A percentile compares a stretch with the other conserved stretches of the same genome.
Evolutionary conservation across 2,113 vertebrate genomes (phyloP).

Genomic region (Muntiacus reevesi): DNA sequence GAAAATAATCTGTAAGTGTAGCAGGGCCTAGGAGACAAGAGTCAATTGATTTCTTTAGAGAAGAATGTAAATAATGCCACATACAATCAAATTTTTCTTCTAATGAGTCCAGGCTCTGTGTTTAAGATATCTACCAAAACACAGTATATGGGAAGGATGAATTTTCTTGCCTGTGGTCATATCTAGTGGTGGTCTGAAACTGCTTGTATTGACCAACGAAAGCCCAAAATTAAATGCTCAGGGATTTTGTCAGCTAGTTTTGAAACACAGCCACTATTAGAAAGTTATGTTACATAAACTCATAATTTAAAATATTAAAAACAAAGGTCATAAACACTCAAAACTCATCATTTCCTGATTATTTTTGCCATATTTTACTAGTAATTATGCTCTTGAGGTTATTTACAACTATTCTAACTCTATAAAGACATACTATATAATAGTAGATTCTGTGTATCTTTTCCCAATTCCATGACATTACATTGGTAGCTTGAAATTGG

Average conservation of each 20-base stretch:
- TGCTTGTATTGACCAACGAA: background rate
- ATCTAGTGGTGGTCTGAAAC: background rate
- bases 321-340: background rate
- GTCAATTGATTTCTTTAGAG: background rate
- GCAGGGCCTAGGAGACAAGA: background rate
- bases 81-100: background rate
- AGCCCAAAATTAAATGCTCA: background rate
- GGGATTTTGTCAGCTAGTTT: background rate
- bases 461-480: background rate
- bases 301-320: conserved; percentile 3
- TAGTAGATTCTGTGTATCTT: background rate
- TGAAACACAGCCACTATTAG: background rate
- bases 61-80: background rate
- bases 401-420: background rate
- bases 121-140: background rate
- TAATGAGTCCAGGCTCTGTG: background rate
- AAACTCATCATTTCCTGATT: background rate
- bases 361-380: background rate
- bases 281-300: background rate
- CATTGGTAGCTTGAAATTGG: background rate
- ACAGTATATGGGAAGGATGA: background rate
- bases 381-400: background rate
- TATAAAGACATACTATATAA: background rate
- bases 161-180: background rate
- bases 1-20: background rate